Percentiles rank a stretch among this genome's conserved stretches.
Conservation (phyloP, 2,888 invertebrate genomes). For the Lepidocyrtoides sp. region DNA sequence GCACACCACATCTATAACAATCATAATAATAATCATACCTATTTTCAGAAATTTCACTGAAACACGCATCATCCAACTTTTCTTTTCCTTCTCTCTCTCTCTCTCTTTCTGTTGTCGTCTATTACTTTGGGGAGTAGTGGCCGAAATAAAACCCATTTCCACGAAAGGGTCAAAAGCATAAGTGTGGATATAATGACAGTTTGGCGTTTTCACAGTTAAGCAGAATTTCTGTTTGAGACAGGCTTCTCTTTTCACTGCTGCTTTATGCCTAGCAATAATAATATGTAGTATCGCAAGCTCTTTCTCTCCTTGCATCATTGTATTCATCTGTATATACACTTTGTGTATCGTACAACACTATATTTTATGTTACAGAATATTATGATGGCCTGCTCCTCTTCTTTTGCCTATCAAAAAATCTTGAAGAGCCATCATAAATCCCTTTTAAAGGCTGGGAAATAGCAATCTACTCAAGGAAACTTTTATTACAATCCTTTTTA, state of each 20-base stretch:
- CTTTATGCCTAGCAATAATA: conserved; percentile 3
- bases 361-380: not conserved
- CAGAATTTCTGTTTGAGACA: conserved; percentile 52
- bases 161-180: conserved; percentile 60
- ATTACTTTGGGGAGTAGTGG: conserved; percentile 38
- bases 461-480: conserved; percentile 72
- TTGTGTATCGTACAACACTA: not conserved
- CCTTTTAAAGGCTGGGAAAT: conserved; percentile 74
- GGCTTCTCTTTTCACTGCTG: not conserved
- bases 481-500: conserved; percentile 74
- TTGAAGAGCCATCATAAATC: conserved; percentile 68
- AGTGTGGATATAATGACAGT: conserved; percentile 42
- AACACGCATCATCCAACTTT: conserved; percentile 10
- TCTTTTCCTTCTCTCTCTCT: not conserved
- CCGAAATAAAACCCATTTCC: conserved; percentile 43
- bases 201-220: conserved; percentile 31
- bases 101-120: not conserved
- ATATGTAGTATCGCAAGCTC: not conserved
- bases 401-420: conserved; percentile 57
- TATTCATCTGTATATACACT: conserved; percentile 30
- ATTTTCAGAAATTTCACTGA: conserved; percentile 8
- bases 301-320: conserved; percentile 13
- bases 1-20: conserved; percentile 20
- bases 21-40: conserved; percentile 1
- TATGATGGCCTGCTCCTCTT: not conserved